phyloP scores from a whole-genome alignment of 2,113 vertebrate species.

The Isichthys henryi region DNA sequence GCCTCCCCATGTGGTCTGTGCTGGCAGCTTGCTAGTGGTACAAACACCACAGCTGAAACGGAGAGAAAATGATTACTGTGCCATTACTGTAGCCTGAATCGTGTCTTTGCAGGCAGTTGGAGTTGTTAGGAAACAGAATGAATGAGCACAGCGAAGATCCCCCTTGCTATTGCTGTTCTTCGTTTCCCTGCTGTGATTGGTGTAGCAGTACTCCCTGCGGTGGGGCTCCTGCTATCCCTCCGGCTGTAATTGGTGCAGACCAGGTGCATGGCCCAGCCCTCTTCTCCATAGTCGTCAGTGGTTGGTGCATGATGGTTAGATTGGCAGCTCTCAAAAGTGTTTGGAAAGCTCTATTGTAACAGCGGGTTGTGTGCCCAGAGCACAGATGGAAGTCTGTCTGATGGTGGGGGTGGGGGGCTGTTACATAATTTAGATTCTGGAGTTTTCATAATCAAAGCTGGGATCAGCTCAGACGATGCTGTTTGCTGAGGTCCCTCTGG shows the following conservation, averaged over 20 bases:
- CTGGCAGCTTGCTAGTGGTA: not conserved
- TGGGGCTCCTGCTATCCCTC: not conserved
- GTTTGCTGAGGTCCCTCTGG: not conserved
- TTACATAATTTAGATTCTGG: slow-evolving; percentile 16
- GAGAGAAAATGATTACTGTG: slow-evolving; percentile 12
- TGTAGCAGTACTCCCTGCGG: not conserved
- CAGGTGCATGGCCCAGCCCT: not conserved
- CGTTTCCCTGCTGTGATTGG: not conserved
- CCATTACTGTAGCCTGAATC: not conserved
- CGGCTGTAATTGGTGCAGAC: not conserved
- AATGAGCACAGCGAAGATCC: slow-evolving; percentile 1
- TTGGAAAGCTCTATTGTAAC: slow-evolving; percentile 10
- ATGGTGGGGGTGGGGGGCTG: not conserved
- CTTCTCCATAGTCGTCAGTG: not conserved
- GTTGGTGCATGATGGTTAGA: not conserved
- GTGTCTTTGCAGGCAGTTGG: not conserved
- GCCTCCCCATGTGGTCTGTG: not conserved
- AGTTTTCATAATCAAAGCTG: slow-evolving; percentile 11
- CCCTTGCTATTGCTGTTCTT: not conserved
- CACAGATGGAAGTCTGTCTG: slow-evolving; percentile 19
- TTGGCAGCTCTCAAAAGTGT: not conserved
- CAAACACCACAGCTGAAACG: not conserved
- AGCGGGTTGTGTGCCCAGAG: slow-evolving; percentile 16
- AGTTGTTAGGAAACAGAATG: slow-evolving; percentile 10
- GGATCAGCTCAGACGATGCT: not conserved